phyloP scores from a whole-genome alignment of 2,888 invertebrate genomes.

The Melipona beecheii region DNA sequence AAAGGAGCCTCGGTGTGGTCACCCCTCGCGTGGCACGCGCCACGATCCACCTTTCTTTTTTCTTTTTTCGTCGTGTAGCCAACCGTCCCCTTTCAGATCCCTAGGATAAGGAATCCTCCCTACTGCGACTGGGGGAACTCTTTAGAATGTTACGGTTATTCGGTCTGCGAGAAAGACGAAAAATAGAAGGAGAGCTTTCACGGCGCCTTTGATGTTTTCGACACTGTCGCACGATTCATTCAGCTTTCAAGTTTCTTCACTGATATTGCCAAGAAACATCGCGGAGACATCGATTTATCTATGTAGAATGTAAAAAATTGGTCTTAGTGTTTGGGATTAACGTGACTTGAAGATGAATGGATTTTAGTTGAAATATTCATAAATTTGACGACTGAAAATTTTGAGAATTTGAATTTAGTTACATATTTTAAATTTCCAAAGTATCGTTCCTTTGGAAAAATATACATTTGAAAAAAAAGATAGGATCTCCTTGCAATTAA shows the following conservation, averaged over 20 bases:
- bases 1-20: slow-evolving; percentile 53
- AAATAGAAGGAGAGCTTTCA: neutral
- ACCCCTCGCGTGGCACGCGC: slow-evolving; percentile 65
- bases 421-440: neutral
- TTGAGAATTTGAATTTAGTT: neutral
- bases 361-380: neutral
- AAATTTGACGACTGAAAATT: neutral
- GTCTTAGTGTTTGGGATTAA: neutral
- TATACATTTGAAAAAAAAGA: too few species aligned
- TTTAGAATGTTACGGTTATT: slow-evolving; percentile 42
- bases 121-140: slow-evolving; percentile 19
- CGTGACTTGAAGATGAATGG: neutral
- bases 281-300: neutral
- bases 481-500: neutral
- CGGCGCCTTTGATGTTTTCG: slow-evolving; percentile 47
- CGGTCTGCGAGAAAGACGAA: neutral
- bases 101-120: slow-evolving; percentile 57
- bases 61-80: slow-evolving; percentile 27
- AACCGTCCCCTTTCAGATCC: slow-evolving; percentile 59
- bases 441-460: neutral
- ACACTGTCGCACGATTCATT: slow-evolving; percentile 10
- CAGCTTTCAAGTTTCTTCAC: slow-evolving; percentile 4
- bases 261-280: slow-evolving; percentile 1
- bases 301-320: neutral
- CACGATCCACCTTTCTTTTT: slow-evolving; percentile 55